Evolutionary conservation across 2,888 invertebrate species (phyloP).

Genomic region (Hyalella azteca): DNA sequence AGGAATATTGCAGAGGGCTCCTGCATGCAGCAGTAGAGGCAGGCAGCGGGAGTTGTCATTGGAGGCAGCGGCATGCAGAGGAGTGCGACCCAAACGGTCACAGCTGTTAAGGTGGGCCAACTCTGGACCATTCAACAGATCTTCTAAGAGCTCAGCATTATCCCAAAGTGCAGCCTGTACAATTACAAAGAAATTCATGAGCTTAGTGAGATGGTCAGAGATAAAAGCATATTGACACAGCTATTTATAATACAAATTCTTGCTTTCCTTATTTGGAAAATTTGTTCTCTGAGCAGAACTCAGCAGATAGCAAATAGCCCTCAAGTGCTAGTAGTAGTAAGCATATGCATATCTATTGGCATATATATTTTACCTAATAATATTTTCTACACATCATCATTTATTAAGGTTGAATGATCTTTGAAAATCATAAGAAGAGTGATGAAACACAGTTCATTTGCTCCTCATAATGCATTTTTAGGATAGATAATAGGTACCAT

Average conservation of each 20-base stretch:
- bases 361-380: background rate
- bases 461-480: too few relatives aligned
- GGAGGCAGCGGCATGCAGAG: constrained; percentile 82
- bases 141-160: constrained; percentile 82
- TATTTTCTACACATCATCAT: too few relatives aligned
- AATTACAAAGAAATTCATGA: background rate
- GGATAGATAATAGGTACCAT: too few relatives aligned
- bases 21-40: constrained; percentile 73
- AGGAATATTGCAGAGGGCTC: constrained; percentile 63
- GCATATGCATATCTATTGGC: background rate
- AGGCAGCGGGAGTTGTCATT: constrained; percentile 79
- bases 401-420: too few relatives aligned
- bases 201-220: constrained; percentile 33
- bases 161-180: constrained; percentile 83
- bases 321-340: background rate
- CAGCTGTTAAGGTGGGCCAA: constrained; percentile 72
- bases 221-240: constrained; percentile 37
- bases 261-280: background rate
- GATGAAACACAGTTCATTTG: too few relatives aligned
- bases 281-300: background rate
- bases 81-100: constrained; percentile 77
- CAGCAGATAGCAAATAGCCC: background rate
- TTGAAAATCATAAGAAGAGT: too few relatives aligned
- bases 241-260: background rate
- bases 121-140: constrained; percentile 75